phyloP scores from a whole-genome alignment of 2,888 invertebrate species.

The Dioctria rufipes region DNA sequence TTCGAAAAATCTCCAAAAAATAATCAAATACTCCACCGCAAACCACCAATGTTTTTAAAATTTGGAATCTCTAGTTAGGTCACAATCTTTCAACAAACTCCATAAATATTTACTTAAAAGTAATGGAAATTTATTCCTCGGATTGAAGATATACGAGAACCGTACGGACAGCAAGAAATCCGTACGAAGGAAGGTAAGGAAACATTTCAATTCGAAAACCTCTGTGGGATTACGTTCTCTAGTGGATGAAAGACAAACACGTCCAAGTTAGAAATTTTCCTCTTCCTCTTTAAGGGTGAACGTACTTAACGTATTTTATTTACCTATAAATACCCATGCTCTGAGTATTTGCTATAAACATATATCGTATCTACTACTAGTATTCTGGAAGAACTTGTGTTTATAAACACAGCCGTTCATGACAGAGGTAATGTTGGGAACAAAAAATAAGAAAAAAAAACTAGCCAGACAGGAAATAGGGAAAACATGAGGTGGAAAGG shows the following conservation, averaged over 20 bases:
- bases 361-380: not conserved
- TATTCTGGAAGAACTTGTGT: not conserved
- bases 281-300: conserved; percentile 20
- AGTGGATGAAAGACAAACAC: conserved; percentile 44
- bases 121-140: conserved; percentile 23
- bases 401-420: not conserved
- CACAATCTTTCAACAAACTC: not conserved
- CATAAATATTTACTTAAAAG: conserved; percentile 38
- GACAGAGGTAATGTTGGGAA: not conserved
- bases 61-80: no score
- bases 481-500: conserved; percentile 34
- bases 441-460: conserved; percentile 21
- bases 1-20: no score
- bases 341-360: conserved; percentile 26
- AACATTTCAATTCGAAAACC: conserved; percentile 41
- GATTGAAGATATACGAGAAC: conserved; percentile 1
- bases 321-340: conserved; percentile 42
- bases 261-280: conserved; percentile 13
- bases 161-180: not conserved
- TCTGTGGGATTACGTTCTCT: conserved; percentile 28
- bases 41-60: no score
- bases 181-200: not conserved
- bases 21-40: no score
- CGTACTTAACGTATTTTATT: conserved; percentile 46
- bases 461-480: conserved; percentile 44